Evolutionary conservation across 2,888 invertebrate genomes (phyloP).

Genomic region (Tethea ocularis): DNA sequence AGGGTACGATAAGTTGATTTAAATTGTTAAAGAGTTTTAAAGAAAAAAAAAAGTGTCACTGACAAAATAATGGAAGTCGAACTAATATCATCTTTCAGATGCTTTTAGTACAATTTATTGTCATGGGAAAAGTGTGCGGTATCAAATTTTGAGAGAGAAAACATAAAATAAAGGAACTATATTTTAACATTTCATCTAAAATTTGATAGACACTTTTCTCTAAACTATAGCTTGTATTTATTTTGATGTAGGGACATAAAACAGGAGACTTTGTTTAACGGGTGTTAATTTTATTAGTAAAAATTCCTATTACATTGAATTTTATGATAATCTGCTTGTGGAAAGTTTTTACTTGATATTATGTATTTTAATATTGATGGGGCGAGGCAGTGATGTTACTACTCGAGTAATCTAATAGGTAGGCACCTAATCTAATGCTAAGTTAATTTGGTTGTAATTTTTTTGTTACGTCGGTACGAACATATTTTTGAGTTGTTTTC

Average conservation of each 20-base stretch:
- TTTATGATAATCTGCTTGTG: no score
- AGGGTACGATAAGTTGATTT: background rate
- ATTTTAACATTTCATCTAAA: background rate
- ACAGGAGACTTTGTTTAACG: no score
- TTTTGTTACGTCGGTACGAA: no score
- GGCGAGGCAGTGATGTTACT: no score
- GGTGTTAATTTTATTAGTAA: no score
- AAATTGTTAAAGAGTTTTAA: background rate
- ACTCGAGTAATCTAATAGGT: no score
- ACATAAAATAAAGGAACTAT: constrained; percentile 18
- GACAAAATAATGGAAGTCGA: constrained; percentile 30
- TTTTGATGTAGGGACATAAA: background rate
- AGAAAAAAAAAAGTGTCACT: background rate
- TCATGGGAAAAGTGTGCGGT: constrained; percentile 48
- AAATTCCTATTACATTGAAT: no score
- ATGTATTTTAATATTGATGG: no score
- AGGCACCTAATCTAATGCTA: no score
- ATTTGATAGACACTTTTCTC: background rate
- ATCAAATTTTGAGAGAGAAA: constrained; percentile 41
- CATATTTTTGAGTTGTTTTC: no score
- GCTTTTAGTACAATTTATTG: constrained; percentile 59
- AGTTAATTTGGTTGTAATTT: no score
- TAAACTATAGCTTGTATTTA: background rate
- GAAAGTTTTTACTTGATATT: no score
- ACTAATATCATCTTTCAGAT: constrained; percentile 53